Base-by-base conservation (phyloP, 1,140 invertebrate genomes). In the Temnothorax nylanderi region DNA sequence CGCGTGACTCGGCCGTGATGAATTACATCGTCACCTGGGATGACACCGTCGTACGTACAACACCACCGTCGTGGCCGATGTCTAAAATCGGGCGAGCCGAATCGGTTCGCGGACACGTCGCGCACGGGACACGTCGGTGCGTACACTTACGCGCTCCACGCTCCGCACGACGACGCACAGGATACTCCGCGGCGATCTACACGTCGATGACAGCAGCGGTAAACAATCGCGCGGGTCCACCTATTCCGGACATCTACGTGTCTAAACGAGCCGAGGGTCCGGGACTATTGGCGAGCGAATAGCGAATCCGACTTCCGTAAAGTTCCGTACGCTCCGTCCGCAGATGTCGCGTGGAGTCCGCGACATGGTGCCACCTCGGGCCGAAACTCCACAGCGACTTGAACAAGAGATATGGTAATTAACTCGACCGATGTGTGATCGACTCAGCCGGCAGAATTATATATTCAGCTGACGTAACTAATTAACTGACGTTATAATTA, bases 161-260 rank as follows among this genome's bases (percentile, higher is more conserved):
- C 13, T 44, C 11, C 49, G 16, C n/a, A 77, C 82, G 21, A 76
- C 56, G 49, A 56, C 26, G 21, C 32, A 65, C 67, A 8, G 32
- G 16, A 78, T 49, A 65, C 13, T 54, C 18, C 44, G n/a, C n/a
- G 21, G 16, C 21, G 34, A 47, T 18, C 4, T 65, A 77, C 74
- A 78, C 80, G 80, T 74, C 54, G 44, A 11, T 82, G 26, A 60
- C 56, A 54, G 37, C 26, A 26, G 4, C 21, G 26, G 21, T 41
- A 69, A 86, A 82, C 65, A 41, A 37, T 72, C n/a, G 51, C 51
- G 44, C 2, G 18, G 32, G 3, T 82, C 44, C 49, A 67, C 74
- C 82, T 85, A 69, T 86, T 81, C 78, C 13, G 41, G 26, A 64
- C 64, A 86, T 86, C 77, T 86, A 86, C 85, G 85, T 86, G 85